A percentile compares a stretch with the other conserved stretches of the same genome.
These are phyloP conservation scores for Poecilia wingei DNA, from an alignment of 2,797 vertebrate species.

Conservation along the genomic window DNA sequence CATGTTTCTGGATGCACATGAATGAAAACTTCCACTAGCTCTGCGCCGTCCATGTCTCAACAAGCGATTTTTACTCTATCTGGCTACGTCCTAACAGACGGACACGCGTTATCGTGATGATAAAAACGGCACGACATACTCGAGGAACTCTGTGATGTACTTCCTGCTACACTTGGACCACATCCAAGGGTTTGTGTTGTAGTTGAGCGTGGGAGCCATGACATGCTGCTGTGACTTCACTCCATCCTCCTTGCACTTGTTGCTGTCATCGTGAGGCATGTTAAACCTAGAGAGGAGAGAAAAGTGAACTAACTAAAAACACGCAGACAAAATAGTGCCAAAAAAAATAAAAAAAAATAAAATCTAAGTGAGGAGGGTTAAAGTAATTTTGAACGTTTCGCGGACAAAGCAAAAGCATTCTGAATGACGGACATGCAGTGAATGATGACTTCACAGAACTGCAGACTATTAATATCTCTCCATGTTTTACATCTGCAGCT, in stretches of 20 bases:
- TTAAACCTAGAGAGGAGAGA: slow-evolving; percentile 86
- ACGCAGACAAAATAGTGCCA: not conserved
- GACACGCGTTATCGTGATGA: slow-evolving; percentile 28
- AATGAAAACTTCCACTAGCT: not conserved
- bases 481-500: slow-evolving; percentile 30
- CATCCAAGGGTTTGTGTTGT: slow-evolving; percentile 99
- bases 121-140: slow-evolving; percentile 84
- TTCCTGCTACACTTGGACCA: slow-evolving; percentile 99
- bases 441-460: not conserved
- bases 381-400: not conserved
- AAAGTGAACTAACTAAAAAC: slow-evolving; percentile 4
- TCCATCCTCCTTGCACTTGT: slow-evolving; percentile 96
- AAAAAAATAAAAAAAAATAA: not conserved
- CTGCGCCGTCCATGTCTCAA: not conserved
- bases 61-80: not conserved
- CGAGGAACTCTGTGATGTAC: slow-evolving; percentile 98
- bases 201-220: slow-evolving; percentile 97
- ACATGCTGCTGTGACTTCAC: slow-evolving; percentile 95
- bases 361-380: not conserved
- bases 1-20: not conserved
- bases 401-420: not conserved
- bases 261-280: slow-evolving; percentile 98
- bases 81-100: not conserved
- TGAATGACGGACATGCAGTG: not conserved
- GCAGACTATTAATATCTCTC: slow-evolving; percentile 4